Evolutionary conservation across 1,140 invertebrate species (phyloP).

Genomic region (Neotoxoptera formosana): DNA sequence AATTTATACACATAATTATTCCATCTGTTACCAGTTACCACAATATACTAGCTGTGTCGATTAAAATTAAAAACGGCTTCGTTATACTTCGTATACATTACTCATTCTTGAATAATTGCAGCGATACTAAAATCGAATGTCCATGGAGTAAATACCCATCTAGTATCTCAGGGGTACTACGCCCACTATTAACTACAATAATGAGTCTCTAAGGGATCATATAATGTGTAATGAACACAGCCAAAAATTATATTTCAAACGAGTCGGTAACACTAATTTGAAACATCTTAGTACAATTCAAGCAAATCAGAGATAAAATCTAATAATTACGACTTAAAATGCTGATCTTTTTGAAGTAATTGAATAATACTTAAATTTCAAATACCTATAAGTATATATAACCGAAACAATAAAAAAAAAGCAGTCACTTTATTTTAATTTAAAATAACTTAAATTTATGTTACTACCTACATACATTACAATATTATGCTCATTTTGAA

Average conservation of each 20-base stretch:
- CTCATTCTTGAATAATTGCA: not conserved
- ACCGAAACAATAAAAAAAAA: not conserved
- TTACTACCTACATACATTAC: not conserved
- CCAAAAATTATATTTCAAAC: constrained; percentile 11
- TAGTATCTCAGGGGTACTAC: not conserved
- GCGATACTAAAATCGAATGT: not conserved
- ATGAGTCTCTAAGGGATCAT: constrained; percentile 34
- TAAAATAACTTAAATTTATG: not conserved
- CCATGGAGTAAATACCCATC: not conserved
- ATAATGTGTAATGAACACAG: not conserved
- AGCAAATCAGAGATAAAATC: not conserved
- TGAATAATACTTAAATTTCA: not conserved
- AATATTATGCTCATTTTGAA: not conserved
- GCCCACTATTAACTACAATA: constrained; percentile 35
- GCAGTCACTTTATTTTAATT: not conserved
- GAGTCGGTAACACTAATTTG: not conserved
- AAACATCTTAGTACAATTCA: not conserved
- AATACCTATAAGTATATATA: not conserved
- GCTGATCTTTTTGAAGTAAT: not conserved
- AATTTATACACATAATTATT: not conserved
- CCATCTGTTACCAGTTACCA: not conserved
- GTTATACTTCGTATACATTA: not conserved
- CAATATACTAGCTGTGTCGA: not conserved
- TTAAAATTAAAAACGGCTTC: not conserved
- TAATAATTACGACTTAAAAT: not conserved